These are phyloP conservation scores for Nemopilema nomurai DNA, from an alignment of 30 jellyfish, hydroid and myxozoan genomes.

Conservation along the genomic window DNA sequence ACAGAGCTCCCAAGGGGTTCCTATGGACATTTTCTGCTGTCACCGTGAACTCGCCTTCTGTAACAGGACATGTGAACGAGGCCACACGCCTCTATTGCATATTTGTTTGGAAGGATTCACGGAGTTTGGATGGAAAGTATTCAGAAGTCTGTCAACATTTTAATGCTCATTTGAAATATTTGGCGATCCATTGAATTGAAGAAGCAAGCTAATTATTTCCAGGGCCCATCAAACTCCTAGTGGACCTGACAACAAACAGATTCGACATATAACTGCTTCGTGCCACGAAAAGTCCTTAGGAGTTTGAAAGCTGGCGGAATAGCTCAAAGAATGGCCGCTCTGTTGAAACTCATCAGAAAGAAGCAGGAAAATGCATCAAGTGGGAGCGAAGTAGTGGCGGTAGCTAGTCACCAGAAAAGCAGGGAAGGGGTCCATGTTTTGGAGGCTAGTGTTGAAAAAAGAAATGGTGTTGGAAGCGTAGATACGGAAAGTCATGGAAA, in stretches of 20 bases:
- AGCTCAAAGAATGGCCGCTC: slow-evolving; percentile 29
- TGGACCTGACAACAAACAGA: neutral
- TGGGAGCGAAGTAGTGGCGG: slow-evolving; percentile 11
- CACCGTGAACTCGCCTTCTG: no score
- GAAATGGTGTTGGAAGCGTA: neutral
- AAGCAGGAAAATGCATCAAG: slow-evolving; percentile 22
- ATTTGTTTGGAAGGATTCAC: neutral
- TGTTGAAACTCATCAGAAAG: slow-evolving; percentile 34
- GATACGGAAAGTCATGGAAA: slow-evolving; percentile 7
- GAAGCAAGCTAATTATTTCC: neutral
- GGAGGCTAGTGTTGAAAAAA: neutral
- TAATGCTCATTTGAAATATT: neutral
- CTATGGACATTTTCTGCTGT: no score
- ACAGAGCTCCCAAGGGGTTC: no score
- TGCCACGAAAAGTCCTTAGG: neutral
- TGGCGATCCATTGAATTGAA: neutral
- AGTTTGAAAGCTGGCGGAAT: neutral
- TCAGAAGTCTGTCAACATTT: neutral
- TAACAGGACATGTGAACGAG: neutral
- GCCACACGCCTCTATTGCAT: neutral
- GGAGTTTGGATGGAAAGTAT: neutral
- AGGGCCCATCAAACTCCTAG: neutral
- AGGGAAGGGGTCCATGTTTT: slow-evolving; percentile 4
- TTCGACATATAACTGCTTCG: neutral
- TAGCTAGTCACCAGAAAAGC: neutral